A percentile compares a stretch with the other conserved stretches of the same genome.
Conservation (phyloP, 2,113 vertebrate species). For the Tor tambroides region DNA sequence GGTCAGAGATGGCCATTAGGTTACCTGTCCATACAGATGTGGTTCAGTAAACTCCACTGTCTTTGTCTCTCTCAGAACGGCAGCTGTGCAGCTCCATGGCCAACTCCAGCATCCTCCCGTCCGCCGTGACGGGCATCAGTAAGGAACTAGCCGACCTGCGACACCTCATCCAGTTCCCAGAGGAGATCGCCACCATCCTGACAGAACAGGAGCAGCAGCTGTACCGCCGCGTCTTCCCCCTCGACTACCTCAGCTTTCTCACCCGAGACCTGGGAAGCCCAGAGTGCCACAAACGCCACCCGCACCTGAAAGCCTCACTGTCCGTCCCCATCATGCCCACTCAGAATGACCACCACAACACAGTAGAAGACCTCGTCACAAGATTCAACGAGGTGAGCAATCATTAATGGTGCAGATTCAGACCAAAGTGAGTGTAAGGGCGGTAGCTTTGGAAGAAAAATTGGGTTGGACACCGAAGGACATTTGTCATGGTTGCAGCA, state of each 20-base stretch:
- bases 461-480: not conserved
- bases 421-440: not conserved
- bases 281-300: constrained; percentile 82
- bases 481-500: not conserved
- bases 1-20: not conserved
- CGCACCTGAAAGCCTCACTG: constrained; percentile 85
- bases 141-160: constrained; percentile 91
- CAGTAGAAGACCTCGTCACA: constrained; percentile 91
- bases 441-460: not conserved
- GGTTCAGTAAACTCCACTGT: not conserved
- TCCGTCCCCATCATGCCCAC: constrained; percentile 83
- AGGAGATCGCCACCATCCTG: constrained; percentile 95
- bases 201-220: constrained; percentile 94
- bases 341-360: constrained; percentile 79
- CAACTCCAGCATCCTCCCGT: constrained; percentile 77
- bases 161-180: constrained; percentile 94
- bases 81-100: constrained; percentile 86
- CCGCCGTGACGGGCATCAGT: constrained; percentile 86
- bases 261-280: constrained; percentile 85
- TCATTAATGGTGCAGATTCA: not conserved
- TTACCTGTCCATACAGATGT: not conserved
- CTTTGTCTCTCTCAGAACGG: constrained; percentile 79
- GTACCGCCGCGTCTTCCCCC: constrained; percentile 87
- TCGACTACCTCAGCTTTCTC: constrained; percentile 96
- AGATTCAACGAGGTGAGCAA: constrained; percentile 95